Evolutionary conservation across 2,113 vertebrate species (phyloP).

Genomic region (Prionailurus bengalensis): DNA sequence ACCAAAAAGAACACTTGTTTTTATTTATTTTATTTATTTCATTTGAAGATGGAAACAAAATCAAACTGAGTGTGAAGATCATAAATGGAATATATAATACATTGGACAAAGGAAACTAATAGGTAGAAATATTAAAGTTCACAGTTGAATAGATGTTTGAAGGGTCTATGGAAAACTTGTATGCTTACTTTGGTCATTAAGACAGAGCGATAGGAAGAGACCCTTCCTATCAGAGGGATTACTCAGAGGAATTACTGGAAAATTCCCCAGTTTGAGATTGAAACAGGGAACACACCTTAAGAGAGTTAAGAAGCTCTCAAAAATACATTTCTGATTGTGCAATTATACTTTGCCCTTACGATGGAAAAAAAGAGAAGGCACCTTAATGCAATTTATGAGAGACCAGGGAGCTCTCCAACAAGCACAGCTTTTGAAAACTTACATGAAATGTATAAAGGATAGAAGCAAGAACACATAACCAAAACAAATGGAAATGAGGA

Average conservation of each 20-base stretch:
- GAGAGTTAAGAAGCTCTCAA: not conserved
- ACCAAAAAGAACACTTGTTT: not conserved
- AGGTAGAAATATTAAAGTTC: not conserved
- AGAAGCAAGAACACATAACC: not conserved
- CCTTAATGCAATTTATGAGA: not conserved
- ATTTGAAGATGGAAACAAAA: not conserved
- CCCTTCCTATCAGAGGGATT: not conserved
- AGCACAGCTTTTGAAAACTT: not conserved
- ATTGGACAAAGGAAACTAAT: not conserved
- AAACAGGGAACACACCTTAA: not conserved
- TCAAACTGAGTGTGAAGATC: not conserved
- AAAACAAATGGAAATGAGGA: not conserved
- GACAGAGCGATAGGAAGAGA: not conserved
- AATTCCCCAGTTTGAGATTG: not conserved
- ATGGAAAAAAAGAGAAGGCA: not conserved
- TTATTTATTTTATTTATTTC: not conserved
- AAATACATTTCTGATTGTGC: not conserved
- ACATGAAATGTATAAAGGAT: not conserved
- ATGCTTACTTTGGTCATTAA: not conserved
- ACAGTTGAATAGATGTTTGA: not conserved
- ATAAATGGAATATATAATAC: not conserved
- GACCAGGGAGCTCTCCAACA: not conserved
- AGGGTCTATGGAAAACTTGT: not conserved
- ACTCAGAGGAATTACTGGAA: not conserved
- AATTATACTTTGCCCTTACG: conserved; percentile 1